These are phyloP conservation scores for Steinernema feltiae DNA, from an alignment of 1,140 invertebrate species.

Conservation along the genomic window DNA sequence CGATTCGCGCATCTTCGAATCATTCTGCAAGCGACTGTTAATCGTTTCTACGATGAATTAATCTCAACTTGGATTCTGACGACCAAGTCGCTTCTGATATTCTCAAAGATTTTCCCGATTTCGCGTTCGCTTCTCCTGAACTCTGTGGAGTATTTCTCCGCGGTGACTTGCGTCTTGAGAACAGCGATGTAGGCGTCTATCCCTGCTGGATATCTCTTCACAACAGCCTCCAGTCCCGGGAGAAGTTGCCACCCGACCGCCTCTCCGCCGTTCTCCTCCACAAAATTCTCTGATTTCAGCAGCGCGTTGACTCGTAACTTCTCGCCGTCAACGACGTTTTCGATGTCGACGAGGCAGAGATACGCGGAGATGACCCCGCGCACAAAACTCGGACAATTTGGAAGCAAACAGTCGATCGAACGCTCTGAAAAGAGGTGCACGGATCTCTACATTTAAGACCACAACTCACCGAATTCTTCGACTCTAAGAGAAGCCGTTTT, in stretches of 20 bases:
- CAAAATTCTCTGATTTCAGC: background rate
- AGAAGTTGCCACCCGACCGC: background rate
- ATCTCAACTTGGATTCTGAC: background rate
- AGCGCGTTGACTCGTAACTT: background rate
- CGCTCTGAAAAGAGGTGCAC: no score
- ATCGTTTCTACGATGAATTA: background rate
- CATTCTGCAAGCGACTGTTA: background rate
- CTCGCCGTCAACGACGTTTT: background rate
- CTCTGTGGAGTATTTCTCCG: background rate
- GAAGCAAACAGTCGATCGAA: background rate
- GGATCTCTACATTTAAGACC: background rate
- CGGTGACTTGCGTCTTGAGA: background rate
- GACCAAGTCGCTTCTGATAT: background rate
- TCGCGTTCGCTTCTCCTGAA: background rate
- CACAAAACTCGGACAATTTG: background rate
- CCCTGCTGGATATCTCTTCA: no score
- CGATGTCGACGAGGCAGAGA: background rate
- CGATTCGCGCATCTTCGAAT: background rate
- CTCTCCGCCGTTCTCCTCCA: background rate
- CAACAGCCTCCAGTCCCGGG: no score
- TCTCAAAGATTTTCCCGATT: background rate
- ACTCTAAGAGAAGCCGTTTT: background rate
- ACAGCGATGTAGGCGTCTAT: background rate
- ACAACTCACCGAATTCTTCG: background rate
- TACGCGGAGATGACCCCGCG: background rate